Base-by-base conservation (phyloP, 2,797 vertebrate genomes). In the Mycteria americana region DNA sequence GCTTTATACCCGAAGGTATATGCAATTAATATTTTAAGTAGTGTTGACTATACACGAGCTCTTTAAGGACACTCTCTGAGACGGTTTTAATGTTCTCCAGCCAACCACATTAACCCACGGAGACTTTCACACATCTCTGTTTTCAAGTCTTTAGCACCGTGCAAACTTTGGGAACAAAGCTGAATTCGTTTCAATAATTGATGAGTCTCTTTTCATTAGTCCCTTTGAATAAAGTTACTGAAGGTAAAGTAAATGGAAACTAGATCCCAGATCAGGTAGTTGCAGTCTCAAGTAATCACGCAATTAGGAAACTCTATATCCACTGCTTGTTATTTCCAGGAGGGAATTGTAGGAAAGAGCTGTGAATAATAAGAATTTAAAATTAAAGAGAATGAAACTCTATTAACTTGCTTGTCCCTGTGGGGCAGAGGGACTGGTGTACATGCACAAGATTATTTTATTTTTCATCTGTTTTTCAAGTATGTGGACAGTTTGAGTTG, bases 121-220 rank as follows among this genome's bases (percentile, higher is more conserved):
- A 89, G 94, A 51, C 48, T 89, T 95, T 69, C 89, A 91, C 50
- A 75, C 62, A 18, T n/a, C 28, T 74, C 60, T 81, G 82, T 92
- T 89, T 91, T 84, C 59, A 60, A 84, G 76, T 84, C 85, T 85
- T 92, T 41, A 88, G 57, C 27, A 84, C 37, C 65, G 28, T 4
- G 23, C 50, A 88, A 94, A 96, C 65, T 93, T 91, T 27, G 31
- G 87, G 59, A 96, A 84, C 79, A 97, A 94, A 94, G 79, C 67
- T 78, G 89, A 88, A 89, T 86, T 88, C 18, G 91, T 89, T 81
- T 96, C 82, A 96, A 91, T 96, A 97, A 97, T 88, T 84, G 79
- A 96, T 89, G 65, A 86, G 35, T 51, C 69, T 88, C 75, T 88
- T 97, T 88, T 95, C 87, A 84, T 92, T 93, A 89, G 57, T 76